Base-by-base conservation (phyloP, 37 sponge, comb jelly and placozoan species). In the Hormiphora californensis region DNA sequence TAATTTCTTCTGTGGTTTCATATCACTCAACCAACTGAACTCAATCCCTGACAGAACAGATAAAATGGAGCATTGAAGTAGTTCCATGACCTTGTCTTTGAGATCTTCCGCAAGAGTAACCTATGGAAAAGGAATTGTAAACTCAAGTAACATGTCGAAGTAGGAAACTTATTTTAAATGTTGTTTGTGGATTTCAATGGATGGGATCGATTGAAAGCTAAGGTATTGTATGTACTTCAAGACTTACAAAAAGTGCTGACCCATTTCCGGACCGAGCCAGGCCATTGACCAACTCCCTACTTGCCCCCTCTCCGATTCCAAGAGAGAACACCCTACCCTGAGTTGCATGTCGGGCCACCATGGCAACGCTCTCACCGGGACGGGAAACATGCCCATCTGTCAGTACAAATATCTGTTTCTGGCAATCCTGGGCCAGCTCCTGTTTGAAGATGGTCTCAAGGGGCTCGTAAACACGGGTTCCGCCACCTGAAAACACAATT, bases 241-340 rank as follows among this genome's bases (percentile, higher is more conserved):
- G 23, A 73, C 81, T 86, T 21, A 86, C 86, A 32, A 86, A 86
- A 1, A 54, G 57, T 8, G 57, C 57, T 31, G 55, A 5, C 3
- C 86, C 86, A 32, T 86, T 86, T 11, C 86, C 86, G 31, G 86
- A 31, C 28, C 86, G 5, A 27, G 86, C 86, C 55, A 86, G 35
- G 28, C 86, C 86, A 41, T 54, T 54, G 19, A 86, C 86, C 55
- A 86, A 55, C 39, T 86, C 57, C 15, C 86, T 23, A 27, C 43
- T 34, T 1, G 86, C 41, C 3, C 35, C 57, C 55, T 54, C 86
- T 0, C 86, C 86, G 55, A 86, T 86, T 21, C 86, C 86, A 32
- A 86, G 55, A 32, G 55, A 27, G 86, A 86, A 86, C 5, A 86
- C 57, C 19, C 86, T 1, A 0, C 57, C 57, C 38, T 86, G 43